Conservation (phyloP, 1,140 invertebrate species). For the Hycleus cichorii region DNA sequence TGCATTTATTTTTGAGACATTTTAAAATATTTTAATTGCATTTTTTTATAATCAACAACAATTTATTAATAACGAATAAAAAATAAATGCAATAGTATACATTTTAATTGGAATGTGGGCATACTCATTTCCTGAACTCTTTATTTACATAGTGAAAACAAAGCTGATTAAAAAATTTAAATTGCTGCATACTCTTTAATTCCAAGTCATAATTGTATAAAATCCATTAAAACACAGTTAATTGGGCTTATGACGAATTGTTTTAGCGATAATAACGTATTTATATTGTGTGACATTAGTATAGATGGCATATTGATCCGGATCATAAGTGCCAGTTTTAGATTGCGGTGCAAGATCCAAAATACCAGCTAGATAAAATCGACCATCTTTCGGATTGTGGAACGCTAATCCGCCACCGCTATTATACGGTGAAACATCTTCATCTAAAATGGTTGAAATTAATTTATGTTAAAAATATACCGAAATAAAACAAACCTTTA, state of each 20-base stretch:
- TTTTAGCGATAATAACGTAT: too few species aligned
- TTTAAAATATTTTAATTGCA: constrained; percentile 10
- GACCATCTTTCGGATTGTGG: not conserved
- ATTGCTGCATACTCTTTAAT: not conserved
- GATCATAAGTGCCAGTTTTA: not conserved
- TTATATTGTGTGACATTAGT: not conserved
- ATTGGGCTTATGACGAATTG: too few species aligned
- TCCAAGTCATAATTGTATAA: too few species aligned
- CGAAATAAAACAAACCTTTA: not conserved
- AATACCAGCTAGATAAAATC: constrained; percentile 4
- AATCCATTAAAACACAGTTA: too few species aligned
- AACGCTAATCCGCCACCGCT: not conserved
- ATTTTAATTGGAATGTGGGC: too few species aligned
- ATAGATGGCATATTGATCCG: too few species aligned
- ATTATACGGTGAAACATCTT: not conserved
- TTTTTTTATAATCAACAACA: not conserved
- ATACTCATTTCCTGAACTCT: too few species aligned
- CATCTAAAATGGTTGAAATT: not conserved
- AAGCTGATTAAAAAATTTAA: constrained; percentile 12
- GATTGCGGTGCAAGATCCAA: not conserved
- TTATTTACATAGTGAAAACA: constrained; percentile 14
- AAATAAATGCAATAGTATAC: constrained; percentile 21
- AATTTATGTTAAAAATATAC: too few species aligned
- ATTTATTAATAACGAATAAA: not conserved
- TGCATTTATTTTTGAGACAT: constrained; percentile 24